Conservation (phyloP, 2,888 invertebrate species). For the Nemurella pictetii region DNA sequence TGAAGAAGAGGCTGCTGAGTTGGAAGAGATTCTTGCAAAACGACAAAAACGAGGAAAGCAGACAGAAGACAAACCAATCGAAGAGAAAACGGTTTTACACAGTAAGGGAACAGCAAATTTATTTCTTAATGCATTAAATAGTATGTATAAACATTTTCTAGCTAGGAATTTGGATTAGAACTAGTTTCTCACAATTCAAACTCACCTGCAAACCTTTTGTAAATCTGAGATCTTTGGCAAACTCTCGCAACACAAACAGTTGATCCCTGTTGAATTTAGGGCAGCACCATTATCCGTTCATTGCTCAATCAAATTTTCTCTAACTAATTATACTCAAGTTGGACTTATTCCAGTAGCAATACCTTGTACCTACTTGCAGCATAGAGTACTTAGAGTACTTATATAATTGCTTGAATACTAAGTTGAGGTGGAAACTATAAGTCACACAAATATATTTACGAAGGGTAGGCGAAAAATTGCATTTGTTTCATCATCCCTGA, state of each 20-base stretch:
- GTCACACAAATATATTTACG: no score
- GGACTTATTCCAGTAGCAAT: not conserved
- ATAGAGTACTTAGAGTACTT: no score
- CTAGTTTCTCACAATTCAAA: no score
- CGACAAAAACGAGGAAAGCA: conserved; percentile 83
- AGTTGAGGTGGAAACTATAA: no score
- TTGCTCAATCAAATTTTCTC: not conserved
- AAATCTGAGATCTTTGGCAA: not conserved
- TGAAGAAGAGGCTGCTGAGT: conserved; percentile 90
- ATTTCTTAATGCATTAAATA: no score
- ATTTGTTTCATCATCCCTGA: no score
- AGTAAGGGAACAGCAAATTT: conserved; percentile 66
- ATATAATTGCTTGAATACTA: no score
- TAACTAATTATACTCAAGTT: not conserved
- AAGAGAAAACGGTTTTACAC: conserved; percentile 94
- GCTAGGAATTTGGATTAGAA: no score
- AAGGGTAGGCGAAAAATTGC: no score
- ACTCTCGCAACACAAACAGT: not conserved
- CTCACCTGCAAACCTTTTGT: not conserved
- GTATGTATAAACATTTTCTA: no score
- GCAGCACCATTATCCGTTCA: not conserved
- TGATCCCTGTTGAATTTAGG: not conserved
- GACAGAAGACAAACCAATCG: conserved; percentile 88
- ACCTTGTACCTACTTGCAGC: no score
- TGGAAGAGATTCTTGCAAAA: conserved; percentile 93